These are phyloP conservation scores for cattle (Bos taurus) DNA, from an alignment of 2,113 vertebrate genomes.

Conservation along the genomic window DNA sequence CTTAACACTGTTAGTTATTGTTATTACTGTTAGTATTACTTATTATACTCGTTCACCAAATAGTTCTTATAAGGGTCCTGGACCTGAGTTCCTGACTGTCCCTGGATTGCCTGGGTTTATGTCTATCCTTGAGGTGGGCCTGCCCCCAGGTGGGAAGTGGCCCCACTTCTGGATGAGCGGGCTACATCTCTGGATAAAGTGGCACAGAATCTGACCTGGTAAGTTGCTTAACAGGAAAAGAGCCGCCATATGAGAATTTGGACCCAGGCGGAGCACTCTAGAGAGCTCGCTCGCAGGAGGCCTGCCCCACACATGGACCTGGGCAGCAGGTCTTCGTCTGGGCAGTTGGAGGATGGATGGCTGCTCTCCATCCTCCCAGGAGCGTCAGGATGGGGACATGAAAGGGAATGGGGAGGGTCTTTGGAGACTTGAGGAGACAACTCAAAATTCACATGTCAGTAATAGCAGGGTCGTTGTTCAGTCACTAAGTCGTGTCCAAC, in stretches of 20 bases:
- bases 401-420: too few relatives aligned
- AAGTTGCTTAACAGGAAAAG: not conserved
- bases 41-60: not conserved
- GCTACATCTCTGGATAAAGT: not conserved
- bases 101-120: not conserved
- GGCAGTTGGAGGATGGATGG: fast-evolving
- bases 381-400: not conserved
- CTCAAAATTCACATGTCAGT: not conserved
- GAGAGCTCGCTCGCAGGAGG: fast-evolving
- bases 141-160: not conserved
- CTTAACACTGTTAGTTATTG: fast-evolving
- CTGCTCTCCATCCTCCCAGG: not conserved
- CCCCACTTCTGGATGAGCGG: not conserved
- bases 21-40: fast-evolving
- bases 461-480: not conserved
- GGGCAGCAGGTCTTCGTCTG: not conserved
- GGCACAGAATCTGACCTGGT: not conserved
- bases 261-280: not conserved
- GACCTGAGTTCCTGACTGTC: not conserved
- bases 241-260: fast-evolving
- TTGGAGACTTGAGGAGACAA: not conserved
- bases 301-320: not conserved
- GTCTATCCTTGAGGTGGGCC: not conserved
- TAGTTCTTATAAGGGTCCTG: not conserved
- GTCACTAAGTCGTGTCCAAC: not conserved